Evolutionary conservation across 2,797 vertebrate species (phyloP), one percentile per base, ranked within the genome.

Genomic region (Cottoperca gobio): DNA sequence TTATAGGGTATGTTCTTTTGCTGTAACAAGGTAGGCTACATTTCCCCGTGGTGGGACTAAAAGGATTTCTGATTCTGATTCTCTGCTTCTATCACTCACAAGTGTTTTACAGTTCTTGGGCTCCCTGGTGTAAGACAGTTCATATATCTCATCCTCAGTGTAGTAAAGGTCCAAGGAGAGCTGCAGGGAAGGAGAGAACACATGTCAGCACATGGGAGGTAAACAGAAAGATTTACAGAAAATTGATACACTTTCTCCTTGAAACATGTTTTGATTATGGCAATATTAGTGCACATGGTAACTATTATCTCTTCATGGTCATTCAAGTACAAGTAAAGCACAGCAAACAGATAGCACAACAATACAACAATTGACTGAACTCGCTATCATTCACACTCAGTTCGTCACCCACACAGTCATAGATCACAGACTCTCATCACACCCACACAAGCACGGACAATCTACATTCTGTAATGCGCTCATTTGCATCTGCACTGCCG

Each of bases 121-220:
- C 62, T 99, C 97, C 64, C 97, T 95, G 65, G 96, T 95, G n/a
- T 98, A 98, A 0, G 97, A 99, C 69, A 99, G 95, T 84, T 99
- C 97, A 49, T 99, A 99, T 86, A 99, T 98, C 90, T 99, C 97
- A 79, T 99, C 97, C 88, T 99, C 97, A 0, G 96, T 96, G 92
- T 99, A 99, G 92, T 98, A 99, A 64, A 99, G 96, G 81, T 99
- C 97, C 86, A 99, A 93, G 48, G 97, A 99, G 74, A 99, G 86
- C 97, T 99, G 94, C 37, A 59, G 88, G 24, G 82, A 89, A 70
- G 46, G 50, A 73, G 14, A 73, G n/a, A 74, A 43, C 26, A 67
- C 37, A 54, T 52, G 61, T 73, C 49, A 73, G 37, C 42, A 50
- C 73, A 76, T 49, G 49, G 21, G 49, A 57, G 54, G 37, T 33